These are phyloP conservation scores for Eubasilissa regina DNA, from an alignment of 1,140 invertebrate species.

Conservation along the genomic window DNA sequence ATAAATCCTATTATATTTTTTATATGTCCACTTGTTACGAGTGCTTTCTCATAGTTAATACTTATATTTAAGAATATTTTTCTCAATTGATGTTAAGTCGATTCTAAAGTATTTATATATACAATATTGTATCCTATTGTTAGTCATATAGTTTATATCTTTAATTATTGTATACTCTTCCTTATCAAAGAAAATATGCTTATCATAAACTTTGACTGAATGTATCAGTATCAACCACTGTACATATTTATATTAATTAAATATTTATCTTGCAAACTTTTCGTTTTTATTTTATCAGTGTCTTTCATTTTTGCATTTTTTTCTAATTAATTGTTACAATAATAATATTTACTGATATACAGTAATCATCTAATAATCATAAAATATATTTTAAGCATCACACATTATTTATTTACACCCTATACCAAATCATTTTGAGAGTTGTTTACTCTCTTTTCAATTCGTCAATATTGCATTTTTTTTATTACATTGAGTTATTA, in stretches of 20 bases:
- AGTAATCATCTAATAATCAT: too few relatives aligned
- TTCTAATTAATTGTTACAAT: background rate
- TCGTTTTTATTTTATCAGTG: background rate
- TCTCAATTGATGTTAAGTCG: background rate
- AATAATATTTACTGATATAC: too few relatives aligned
- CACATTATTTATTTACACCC: too few relatives aligned
- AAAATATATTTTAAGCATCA: too few relatives aligned
- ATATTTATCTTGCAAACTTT: slow-evolving; percentile 22
- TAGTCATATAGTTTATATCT: background rate
- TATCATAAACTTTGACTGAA: slow-evolving; percentile 23
- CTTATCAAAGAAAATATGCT: slow-evolving; percentile 26
- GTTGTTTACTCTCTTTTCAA: too few relatives aligned
- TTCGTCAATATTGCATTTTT: too few relatives aligned
- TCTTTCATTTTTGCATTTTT: background rate
- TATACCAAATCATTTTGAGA: too few relatives aligned
- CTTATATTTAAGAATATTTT: background rate
- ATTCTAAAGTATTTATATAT: background rate
- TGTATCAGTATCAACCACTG: background rate
- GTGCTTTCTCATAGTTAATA: slow-evolving; percentile 29
- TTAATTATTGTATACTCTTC: background rate
- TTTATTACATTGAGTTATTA: too few relatives aligned
- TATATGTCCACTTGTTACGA: background rate
- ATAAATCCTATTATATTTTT: slow-evolving; percentile 3
- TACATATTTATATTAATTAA: slow-evolving; percentile 30
- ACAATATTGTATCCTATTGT: background rate